Conservation (phyloP, 2,888 invertebrate genomes). For the Aphidoletes aphidimyza region DNA sequence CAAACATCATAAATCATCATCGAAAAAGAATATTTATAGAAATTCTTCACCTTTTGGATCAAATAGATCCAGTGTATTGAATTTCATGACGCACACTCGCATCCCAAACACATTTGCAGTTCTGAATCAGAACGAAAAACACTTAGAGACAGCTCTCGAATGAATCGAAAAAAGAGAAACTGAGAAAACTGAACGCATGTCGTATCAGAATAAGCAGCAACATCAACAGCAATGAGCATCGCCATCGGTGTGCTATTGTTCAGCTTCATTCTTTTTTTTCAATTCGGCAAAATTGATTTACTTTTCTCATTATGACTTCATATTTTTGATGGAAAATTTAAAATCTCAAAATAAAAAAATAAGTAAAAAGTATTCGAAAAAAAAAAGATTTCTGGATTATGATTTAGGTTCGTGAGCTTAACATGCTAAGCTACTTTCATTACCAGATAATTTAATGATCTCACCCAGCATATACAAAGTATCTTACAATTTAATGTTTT, state of each 20-base stretch:
- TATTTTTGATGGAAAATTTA: neutral
- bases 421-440: neutral
- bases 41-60: slow-evolving; percentile 46
- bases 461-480: neutral
- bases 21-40: slow-evolving; percentile 15
- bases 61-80: slow-evolving; percentile 33
- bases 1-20: slow-evolving; percentile 49
- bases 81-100: slow-evolving; percentile 29
- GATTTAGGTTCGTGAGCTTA: neutral
- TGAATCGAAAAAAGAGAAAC: neutral
- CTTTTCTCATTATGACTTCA: neutral
- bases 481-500: neutral
- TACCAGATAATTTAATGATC: neutral
- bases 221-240: too few species aligned
- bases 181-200: neutral
- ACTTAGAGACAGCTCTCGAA: neutral
- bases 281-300: slow-evolving; percentile 22
- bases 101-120: neutral
- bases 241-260: neutral
- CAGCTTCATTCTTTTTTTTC: neutral
- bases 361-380: neutral
- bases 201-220: neutral
- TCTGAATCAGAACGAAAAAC: neutral
- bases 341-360: neutral
- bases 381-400: neutral